These are phyloP conservation scores for Pristionchus maxplancki DNA, from an alignment of 2,888 invertebrate species.

Conservation along the genomic window DNA sequence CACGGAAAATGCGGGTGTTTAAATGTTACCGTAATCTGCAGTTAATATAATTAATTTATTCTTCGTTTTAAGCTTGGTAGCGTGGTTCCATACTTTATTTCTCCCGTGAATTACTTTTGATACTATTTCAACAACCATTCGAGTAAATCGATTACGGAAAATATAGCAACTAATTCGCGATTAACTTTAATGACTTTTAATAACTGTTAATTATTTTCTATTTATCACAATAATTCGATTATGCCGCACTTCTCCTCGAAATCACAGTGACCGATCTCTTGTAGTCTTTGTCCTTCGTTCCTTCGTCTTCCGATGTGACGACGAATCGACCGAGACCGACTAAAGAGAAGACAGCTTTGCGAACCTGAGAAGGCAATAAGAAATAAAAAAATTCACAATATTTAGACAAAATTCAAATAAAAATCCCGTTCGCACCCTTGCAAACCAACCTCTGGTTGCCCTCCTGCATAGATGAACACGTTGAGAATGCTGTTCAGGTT, in stretches of 20 bases:
- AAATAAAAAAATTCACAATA: neutral
- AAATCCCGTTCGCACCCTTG: neutral
- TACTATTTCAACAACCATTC: too few relatives aligned
- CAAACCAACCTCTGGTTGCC: neutral
- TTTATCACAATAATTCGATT: too few relatives aligned
- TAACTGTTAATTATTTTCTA: too few relatives aligned
- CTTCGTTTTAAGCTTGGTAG: too few relatives aligned
- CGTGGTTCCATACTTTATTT: too few relatives aligned
- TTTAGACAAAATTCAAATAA: neutral
- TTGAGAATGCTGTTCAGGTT: slow-evolving; percentile 39
- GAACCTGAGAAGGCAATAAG: neutral
- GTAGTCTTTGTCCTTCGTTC: neutral
- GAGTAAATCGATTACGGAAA: too few relatives aligned
- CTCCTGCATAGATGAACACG: slow-evolving; percentile 36
- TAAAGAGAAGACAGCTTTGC: slow-evolving; percentile 12
- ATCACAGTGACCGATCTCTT: neutral
- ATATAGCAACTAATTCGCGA: too few relatives aligned
- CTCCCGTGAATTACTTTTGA: too few relatives aligned
- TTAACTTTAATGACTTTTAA: too few relatives aligned
- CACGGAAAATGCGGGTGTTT: too few relatives aligned
- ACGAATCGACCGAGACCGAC: slow-evolving; percentile 33
- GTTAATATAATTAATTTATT: too few relatives aligned
- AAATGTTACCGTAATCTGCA: too few relatives aligned
- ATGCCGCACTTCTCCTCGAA: neutral
- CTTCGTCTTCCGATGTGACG: neutral